Conservation (phyloP, 2,888 invertebrate species). For the Drosophila fulvimacula region DNA sequence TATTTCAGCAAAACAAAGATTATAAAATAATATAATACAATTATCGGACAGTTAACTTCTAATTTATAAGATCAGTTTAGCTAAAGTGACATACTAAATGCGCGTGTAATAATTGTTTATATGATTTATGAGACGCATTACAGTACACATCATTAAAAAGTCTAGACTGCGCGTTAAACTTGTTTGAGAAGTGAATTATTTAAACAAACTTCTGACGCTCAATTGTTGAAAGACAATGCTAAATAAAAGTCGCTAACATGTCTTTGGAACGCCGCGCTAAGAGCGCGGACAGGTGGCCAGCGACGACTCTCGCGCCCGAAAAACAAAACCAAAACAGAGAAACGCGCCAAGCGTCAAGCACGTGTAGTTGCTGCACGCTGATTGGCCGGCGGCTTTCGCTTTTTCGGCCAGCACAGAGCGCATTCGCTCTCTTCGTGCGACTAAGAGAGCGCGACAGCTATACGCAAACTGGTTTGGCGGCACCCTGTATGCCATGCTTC, state of each 20-base stretch:
- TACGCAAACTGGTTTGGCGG: slow-evolving; percentile 17
- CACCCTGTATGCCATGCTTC: slow-evolving; percentile 2
- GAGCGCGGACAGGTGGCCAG: slow-evolving; percentile 16
- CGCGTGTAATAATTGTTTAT: slow-evolving; percentile 7
- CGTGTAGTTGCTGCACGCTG: slow-evolving; percentile 61
- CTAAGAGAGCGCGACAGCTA: slow-evolving; percentile 50
- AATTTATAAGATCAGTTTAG: slow-evolving; percentile 3
- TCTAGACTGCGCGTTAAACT: slow-evolving; percentile 9
- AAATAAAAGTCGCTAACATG: slow-evolving; percentile 17
- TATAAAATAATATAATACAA: neutral
- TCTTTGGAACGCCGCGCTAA: slow-evolving; percentile 15
- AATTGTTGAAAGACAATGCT: slow-evolving; percentile 23
- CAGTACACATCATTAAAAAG: neutral
- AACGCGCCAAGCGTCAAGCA: slow-evolving; percentile 55
- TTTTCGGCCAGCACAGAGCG: slow-evolving; percentile 63
- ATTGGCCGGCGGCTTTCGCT: slow-evolving; percentile 75
- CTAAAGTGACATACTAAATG: slow-evolving; percentile 6
- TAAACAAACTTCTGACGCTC: slow-evolving; percentile 19
- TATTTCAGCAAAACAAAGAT: no score
- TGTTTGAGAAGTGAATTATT: slow-evolving; percentile 26
- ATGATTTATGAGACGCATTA: slow-evolving; percentile 18
- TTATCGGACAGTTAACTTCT: neutral
- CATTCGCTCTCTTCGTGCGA: slow-evolving; percentile 11
- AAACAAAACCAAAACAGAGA: slow-evolving; percentile 75
- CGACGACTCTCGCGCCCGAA: slow-evolving; percentile 17